phyloP scores from a whole-genome alignment of 1,140 invertebrate genomes.

The Caenorhabditis tropicalis region DNA sequence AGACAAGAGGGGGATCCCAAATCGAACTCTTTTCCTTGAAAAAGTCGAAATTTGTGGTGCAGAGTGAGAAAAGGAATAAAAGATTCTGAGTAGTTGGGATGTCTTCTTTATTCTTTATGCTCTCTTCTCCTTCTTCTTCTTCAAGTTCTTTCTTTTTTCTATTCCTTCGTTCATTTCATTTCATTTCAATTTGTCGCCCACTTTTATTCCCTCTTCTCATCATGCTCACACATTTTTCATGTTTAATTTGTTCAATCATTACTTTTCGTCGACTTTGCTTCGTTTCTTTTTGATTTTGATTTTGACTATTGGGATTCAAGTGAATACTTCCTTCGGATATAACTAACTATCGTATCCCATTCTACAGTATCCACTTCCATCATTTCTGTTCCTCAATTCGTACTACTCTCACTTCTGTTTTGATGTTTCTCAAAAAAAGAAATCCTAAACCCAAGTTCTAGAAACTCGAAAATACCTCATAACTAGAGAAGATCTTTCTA shows the following conservation, averaged over 20 bases:
- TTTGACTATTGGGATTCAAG: not conserved
- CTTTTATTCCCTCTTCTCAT: not conserved
- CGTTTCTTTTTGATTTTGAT: not conserved
- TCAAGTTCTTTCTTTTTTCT: not conserved
- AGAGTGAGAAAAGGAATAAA: constrained; percentile 3
- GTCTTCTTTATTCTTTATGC: not conserved
- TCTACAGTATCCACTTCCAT: too few species aligned
- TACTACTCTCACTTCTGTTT: too few species aligned
- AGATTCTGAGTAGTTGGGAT: constrained; percentile 26
- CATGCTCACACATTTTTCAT: constrained; percentile 26
- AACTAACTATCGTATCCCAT: too few species aligned
- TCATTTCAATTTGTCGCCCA: constrained; percentile 42
- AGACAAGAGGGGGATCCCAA: not conserved
- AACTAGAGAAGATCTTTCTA: too few species aligned
- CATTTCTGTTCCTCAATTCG: too few species aligned
- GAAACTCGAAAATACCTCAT: too few species aligned
- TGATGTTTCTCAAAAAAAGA: too few species aligned
- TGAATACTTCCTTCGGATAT: too few species aligned
- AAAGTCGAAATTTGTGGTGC: not conserved
- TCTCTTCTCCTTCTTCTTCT: not conserved
- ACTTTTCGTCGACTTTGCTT: not conserved
- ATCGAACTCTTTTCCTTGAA: not conserved
- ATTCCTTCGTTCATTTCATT: constrained; percentile 29
- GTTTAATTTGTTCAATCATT: not conserved
- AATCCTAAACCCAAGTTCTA: too few species aligned